These are phyloP conservation scores for Heterotis niloticus DNA, from an alignment of 2,113 vertebrate genomes.

Conservation along the genomic window DNA sequence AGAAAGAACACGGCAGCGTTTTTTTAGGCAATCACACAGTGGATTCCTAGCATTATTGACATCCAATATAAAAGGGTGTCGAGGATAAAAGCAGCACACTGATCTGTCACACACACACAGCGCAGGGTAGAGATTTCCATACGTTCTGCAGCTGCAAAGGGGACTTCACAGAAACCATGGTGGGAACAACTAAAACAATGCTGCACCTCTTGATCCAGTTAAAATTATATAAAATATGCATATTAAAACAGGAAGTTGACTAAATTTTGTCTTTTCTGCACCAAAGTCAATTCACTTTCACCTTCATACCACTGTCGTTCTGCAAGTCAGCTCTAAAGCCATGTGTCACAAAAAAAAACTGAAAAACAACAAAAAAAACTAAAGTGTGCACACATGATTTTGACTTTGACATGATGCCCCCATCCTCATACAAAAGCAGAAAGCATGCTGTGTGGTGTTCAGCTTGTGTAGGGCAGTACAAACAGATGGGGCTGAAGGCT, in stretches of 20 bases:
- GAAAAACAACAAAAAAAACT: neutral
- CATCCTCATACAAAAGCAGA: neutral
- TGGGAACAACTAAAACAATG: neutral
- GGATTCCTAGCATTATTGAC: no score
- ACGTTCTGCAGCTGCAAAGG: no score
- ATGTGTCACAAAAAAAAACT: neutral
- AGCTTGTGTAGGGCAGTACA: neutral
- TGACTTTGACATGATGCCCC: neutral
- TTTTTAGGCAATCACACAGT: no score
- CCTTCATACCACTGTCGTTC: neutral
- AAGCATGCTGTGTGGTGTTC: neutral
- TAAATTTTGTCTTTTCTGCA: no score
- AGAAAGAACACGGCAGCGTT: no score
- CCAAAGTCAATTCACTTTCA: neutral
- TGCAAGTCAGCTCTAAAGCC: neutral
- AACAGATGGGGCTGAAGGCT: slow-evolving; percentile 5
- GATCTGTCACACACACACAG: no score
- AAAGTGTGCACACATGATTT: neutral
- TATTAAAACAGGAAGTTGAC: neutral
- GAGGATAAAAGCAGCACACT: no score
- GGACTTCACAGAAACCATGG: neutral
- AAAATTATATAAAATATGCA: slow-evolving; percentile 6
- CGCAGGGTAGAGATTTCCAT: no score
- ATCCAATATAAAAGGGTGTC: no score
- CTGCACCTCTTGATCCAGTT: neutral